These are phyloP conservation scores for Lampris incognitus DNA, from an alignment of 2,113 vertebrate species.

Conservation along the genomic window DNA sequence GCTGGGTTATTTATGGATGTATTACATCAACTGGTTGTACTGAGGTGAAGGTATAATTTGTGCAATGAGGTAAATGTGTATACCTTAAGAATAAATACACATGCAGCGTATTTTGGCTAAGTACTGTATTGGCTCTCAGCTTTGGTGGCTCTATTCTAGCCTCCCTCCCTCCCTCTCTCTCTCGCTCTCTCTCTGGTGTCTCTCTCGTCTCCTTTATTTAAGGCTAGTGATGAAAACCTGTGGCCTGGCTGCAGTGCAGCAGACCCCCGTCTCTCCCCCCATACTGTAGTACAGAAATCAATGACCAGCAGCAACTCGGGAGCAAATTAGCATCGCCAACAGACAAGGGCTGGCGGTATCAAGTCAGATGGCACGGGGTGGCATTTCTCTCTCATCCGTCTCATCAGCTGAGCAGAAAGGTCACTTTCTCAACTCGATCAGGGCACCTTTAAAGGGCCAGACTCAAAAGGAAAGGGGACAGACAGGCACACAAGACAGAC, in stretches of 20 bases:
- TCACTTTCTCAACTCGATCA: conserved; percentile 36
- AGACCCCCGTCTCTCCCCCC: conserved; percentile 38
- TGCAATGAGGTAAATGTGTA: too few relatives aligned
- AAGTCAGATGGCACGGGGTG: conserved; percentile 36
- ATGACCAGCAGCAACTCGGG: conserved; percentile 64
- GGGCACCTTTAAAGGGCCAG: background rate
- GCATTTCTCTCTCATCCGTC: conserved; percentile 22
- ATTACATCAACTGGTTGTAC: too few relatives aligned
- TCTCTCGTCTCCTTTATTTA: background rate
- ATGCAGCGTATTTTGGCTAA: too few relatives aligned
- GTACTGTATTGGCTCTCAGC: too few relatives aligned
- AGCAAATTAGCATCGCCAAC: conserved; percentile 58
- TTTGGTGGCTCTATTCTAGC: too few relatives aligned
- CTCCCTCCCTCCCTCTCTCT: too few relatives aligned
- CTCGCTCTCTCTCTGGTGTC: too few relatives aligned
- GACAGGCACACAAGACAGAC: conserved; percentile 6
- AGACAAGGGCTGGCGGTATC: conserved; percentile 20
- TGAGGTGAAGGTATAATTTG: too few relatives aligned
- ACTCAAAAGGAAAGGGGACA: conserved; percentile 21
- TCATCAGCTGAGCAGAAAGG: conserved; percentile 41
- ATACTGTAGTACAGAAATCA: conserved; percentile 64
- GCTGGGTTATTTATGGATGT: too few relatives aligned
- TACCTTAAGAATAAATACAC: too few relatives aligned
- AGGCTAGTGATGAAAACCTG: conserved; percentile 43
- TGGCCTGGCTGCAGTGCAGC: conserved; percentile 49